Percentiles rank a stretch among this genome's conserved stretches.
These are phyloP conservation scores for Sebastes trivittatus DNA, from an alignment of 2,797 vertebrate species.

Conservation along the genomic window DNA sequence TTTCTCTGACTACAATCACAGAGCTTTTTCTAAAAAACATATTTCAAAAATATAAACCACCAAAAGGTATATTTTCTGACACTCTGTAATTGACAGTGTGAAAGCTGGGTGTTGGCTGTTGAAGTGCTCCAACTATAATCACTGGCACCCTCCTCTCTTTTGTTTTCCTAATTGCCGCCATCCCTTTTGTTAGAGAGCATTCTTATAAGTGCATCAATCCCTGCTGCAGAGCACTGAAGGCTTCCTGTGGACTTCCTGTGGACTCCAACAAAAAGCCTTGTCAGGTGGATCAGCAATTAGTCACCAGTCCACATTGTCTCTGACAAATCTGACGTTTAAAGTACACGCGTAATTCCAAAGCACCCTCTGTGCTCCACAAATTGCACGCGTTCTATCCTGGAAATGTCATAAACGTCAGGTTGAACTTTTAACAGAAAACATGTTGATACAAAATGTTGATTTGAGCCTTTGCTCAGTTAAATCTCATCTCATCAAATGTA, in stretches of 20 bases:
- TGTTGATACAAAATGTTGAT: conserved; percentile 45
- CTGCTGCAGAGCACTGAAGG: conserved; percentile 60
- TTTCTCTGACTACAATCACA: background rate
- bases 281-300: conserved; percentile 74
- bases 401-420: conserved; percentile 57
- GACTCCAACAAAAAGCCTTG: conserved; percentile 76
- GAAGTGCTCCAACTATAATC: conserved; percentile 64
- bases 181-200: conserved; percentile 62
- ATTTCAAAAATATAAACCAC: conserved; percentile 27
- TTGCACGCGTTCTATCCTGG: conserved; percentile 48
- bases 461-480: conserved; percentile 31
- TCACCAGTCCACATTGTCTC: conserved; percentile 60
- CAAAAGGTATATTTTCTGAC: conserved; percentile 4
- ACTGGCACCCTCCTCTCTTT: conserved; percentile 60
- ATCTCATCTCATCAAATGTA: background rate
- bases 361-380: conserved; percentile 57
- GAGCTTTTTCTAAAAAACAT: conserved; percentile 1
- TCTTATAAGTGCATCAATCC: conserved; percentile 67
- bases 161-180: conserved; percentile 73
- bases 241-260: conserved; percentile 73
- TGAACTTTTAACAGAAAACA: conserved; percentile 46
- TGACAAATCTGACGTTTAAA: conserved; percentile 75
- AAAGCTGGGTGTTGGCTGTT: conserved; percentile 45
- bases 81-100: conserved; percentile 45
- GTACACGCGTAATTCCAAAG: conserved; percentile 65